Conservation (phyloP, 2,888 invertebrate genomes). For the Matsumyia berberina region DNA sequence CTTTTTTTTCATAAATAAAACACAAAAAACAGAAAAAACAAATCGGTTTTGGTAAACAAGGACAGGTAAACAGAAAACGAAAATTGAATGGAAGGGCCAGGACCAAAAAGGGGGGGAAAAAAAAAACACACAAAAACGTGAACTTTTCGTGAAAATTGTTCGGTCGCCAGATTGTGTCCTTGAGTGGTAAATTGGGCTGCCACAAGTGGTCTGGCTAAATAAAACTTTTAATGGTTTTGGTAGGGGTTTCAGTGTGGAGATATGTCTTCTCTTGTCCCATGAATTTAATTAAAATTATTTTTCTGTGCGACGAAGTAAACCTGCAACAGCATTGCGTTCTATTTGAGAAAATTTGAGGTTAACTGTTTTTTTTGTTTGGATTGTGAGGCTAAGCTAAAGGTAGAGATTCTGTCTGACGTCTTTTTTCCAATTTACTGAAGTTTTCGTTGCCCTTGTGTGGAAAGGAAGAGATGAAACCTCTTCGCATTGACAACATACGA, state of each 20-base stretch:
- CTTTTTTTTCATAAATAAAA: background rate
- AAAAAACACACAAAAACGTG: conserved; percentile 1
- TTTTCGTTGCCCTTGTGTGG: too few relatives aligned
- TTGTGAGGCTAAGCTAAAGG: too few relatives aligned
- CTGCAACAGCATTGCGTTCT: too few relatives aligned
- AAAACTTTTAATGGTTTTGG: conserved; percentile 9
- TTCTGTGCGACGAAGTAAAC: background rate
- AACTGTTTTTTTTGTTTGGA: too few relatives aligned
- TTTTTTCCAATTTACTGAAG: too few relatives aligned
- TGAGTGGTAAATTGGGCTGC: conserved; percentile 38
- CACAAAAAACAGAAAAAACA: background rate
- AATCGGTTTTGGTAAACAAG: background rate
- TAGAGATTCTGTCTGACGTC: too few relatives aligned
- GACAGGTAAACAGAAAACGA: background rate
- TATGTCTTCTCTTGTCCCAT: background rate
- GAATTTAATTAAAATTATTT: conserved; percentile 23
- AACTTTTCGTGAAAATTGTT: conserved; percentile 10
- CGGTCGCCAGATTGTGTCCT: conserved; percentile 38
- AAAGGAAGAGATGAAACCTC: too few relatives aligned
- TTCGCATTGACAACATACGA: too few relatives aligned
- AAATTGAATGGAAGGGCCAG: background rate
- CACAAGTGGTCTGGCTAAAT: conserved; percentile 50
- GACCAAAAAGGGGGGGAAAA: too few relatives aligned
- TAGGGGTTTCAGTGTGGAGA: background rate
- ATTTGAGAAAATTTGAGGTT: background rate